Base-by-base conservation (phyloP, 2,113 vertebrate genomes). In the Crotalus helleri region DNA sequence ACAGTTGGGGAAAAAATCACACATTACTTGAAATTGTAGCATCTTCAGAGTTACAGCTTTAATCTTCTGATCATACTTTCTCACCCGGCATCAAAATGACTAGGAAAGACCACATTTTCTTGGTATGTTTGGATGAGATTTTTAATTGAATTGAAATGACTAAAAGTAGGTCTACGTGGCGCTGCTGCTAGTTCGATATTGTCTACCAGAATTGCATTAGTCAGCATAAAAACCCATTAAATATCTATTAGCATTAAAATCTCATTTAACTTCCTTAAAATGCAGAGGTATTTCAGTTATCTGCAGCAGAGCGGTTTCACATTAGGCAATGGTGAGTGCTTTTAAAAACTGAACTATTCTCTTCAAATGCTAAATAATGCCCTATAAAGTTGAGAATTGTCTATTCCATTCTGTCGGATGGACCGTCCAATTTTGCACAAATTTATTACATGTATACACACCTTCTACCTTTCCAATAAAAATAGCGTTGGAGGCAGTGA, bases 171-270 rank as follows among this genome's bases (percentile, higher is more conserved):
- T 93, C 87, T 49, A 55, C 51, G 51, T 93, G 54, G 87, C 12
- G 17, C 92, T 2, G 17, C 5, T 1, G 1, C 4, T n/a, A 49
- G 55, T 69, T 44, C 26, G 92, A 23, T 17, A 23, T 19, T 85
- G 46, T 90, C 92, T 95, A 57, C 53, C 90, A 29, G 13, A 92
- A 89, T 94, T 5, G 1, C 11, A 53, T 49, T 69, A 95, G 64
- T 9, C 90, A 87, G 95, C 89, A 59, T 49, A 91, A 95, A 93
- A 96, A 54, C 51, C 94, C 89, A 96, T 61, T 91, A 90, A 86
- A 87, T 55, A 92, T 51, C 93, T 92, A 91, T 33, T 95, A 94
- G 91, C 81, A 94, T 95, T 93, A 94, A 94, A 96, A 94, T 93
- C 61, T 94, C 15, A 2, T 94, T 97, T 95, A 91, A 51, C 74